Conservation (phyloP, 2,888 invertebrate genomes). For the Plagodis pulveraria region DNA sequence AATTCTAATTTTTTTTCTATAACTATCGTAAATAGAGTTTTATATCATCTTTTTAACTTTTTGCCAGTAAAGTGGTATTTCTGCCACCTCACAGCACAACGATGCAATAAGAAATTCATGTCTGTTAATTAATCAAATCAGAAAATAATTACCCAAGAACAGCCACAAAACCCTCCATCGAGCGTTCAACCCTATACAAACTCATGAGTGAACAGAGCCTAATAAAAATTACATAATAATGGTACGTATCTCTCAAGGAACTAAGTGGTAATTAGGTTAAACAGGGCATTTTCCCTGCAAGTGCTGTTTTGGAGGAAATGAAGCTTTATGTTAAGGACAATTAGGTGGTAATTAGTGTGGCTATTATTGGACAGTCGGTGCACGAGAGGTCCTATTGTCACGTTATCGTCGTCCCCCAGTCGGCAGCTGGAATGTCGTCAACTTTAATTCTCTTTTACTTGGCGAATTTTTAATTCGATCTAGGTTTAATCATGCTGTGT, state of each 20-base stretch:
- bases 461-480: constrained; percentile 73
- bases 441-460: constrained; percentile 78
- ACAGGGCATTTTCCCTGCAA: constrained; percentile 42
- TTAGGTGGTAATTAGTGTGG: constrained; percentile 68
- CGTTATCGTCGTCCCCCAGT: constrained; percentile 75
- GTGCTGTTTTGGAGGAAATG: constrained; percentile 44
- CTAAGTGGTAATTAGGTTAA: constrained; percentile 71
- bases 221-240: constrained; percentile 58
- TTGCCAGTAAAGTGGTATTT: no score
- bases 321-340: constrained; percentile 49
- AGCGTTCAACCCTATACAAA: constrained; percentile 33
- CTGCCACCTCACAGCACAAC: no score
- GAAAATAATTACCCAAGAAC: constrained; percentile 1
- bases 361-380: constrained; percentile 40
- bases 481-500: constrained; percentile 45
- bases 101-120: not conserved
- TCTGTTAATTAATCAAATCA: constrained; percentile 7
- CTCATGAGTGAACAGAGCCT: constrained; percentile 33
- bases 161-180: constrained; percentile 23
- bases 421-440: constrained; percentile 59
- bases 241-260: constrained; percentile 54
- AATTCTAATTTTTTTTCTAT: no score
- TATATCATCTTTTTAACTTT: no score
- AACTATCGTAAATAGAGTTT: no score
- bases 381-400: constrained; percentile 64